Evolutionary conservation across 2,113 vertebrate species (phyloP).

Genomic region (Aythya baeri): DNA sequence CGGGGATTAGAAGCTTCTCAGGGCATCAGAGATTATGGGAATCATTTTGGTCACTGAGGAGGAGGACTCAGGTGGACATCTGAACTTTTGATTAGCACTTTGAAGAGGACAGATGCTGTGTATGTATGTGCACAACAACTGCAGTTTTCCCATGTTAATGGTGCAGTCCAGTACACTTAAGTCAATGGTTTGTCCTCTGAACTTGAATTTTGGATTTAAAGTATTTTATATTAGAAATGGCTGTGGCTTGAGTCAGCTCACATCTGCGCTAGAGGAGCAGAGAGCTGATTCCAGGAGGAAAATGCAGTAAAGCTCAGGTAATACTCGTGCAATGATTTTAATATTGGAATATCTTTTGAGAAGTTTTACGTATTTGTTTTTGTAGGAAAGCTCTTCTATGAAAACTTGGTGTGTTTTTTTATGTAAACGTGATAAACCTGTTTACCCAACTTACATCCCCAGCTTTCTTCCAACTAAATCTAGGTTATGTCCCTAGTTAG

Average conservation of each 20-base stretch:
- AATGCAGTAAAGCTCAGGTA: neutral
- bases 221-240: slow-evolving; percentile 51
- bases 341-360: neutral
- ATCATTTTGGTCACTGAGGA: neutral
- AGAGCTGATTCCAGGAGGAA: neutral
- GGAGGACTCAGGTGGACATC: too few relatives aligned
- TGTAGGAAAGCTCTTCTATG: neutral
- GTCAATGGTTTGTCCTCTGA: too few relatives aligned
- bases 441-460: neutral
- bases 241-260: slow-evolving; percentile 71
- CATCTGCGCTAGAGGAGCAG: slow-evolving; percentile 26
- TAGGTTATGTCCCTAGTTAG: slow-evolving; percentile 60
- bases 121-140: neutral
- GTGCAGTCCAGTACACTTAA: neutral
- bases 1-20: neutral
- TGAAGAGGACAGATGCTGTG: neutral
- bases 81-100: neutral
- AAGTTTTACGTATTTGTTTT: neutral
- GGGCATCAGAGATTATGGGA: neutral
- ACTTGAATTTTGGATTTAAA: neutral
- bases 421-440: neutral
- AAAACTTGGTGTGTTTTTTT: neutral
- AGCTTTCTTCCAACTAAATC: slow-evolving; percentile 25
- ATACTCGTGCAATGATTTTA: neutral
- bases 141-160: neutral